A percentile compares a stretch with the other conserved stretches of the same genome.
Conservation (phyloP, 1,140 invertebrate species). For the Cepaea nemoralis region DNA sequence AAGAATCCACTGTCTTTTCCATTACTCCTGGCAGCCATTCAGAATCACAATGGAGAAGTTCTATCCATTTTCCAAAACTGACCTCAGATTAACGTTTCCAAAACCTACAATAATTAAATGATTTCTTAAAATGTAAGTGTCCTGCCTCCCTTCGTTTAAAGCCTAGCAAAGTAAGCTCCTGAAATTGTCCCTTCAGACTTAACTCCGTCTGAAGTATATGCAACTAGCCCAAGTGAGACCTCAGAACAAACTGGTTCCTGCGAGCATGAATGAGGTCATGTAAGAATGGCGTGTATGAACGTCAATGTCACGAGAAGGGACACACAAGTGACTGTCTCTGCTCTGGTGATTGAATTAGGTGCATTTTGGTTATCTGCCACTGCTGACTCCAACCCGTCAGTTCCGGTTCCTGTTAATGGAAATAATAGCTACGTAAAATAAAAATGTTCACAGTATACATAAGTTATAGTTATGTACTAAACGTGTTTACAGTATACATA, state of each 20-base stretch:
- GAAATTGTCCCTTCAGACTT: neutral
- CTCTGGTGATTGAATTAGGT: neutral
- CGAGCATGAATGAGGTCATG: neutral
- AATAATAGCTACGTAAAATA: too few relatives aligned
- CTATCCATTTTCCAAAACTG: neutral
- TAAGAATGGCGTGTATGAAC: neutral
- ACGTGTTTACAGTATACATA: too few relatives aligned
- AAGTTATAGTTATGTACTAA: too few relatives aligned
- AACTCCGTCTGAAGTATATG: neutral
- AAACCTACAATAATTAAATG: neutral
- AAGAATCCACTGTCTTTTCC: neutral
- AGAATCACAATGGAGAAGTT: neutral
- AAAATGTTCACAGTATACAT: too few relatives aligned
- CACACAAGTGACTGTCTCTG: neutral
- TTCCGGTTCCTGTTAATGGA: conserved; percentile 12
- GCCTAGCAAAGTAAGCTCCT: neutral
- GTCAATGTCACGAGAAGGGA: neutral
- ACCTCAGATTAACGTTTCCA: neutral
- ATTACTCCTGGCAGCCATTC: neutral
- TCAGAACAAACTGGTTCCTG: neutral
- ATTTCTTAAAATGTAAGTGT: neutral
- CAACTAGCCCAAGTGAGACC: neutral
- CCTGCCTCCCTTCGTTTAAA: neutral
- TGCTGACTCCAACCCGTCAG: neutral
- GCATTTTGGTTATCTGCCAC: neutral